A percentile compares a stretch with the other conserved stretches of the same genome.
phyloP scores from a whole-genome alignment of 2,888 invertebrate species.

The Drosophila imparisetae region DNA sequence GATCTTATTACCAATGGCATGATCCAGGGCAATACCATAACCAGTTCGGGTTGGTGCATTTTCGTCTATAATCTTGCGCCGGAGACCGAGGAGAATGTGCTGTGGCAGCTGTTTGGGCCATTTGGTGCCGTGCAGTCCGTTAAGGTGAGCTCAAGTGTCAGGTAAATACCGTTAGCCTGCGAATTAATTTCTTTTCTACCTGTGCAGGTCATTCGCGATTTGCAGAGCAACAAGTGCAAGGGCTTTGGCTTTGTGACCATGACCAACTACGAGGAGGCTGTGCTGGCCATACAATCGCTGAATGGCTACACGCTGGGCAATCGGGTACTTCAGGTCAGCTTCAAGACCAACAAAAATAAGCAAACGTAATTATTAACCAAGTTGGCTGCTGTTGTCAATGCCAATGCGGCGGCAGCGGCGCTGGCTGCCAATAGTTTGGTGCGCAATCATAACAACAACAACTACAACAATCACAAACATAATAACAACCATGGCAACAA shows the following conservation, averaged over 20 bases:
- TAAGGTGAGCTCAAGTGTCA: conserved; percentile 88
- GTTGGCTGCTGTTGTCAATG: conserved; percentile 83
- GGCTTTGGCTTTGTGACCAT: conserved; percentile 99
- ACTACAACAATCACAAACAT: conserved; percentile 16
- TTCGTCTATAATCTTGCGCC: conserved; percentile 98
- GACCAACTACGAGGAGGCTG: conserved; percentile 99
- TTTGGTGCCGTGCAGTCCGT: conserved; percentile 99
- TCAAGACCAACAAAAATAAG: conserved; percentile 96
- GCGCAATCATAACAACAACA: conserved; percentile 54
- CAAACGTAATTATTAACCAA: conserved; percentile 85
- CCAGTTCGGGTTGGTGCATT: conserved; percentile 92
- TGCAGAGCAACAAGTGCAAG: conserved; percentile 98
- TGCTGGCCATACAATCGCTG: conserved; percentile 97
- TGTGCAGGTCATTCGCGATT: conserved; percentile 92
- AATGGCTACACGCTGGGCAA: conserved; percentile 98
- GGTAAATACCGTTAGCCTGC: not conserved
- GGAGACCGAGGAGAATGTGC: conserved; percentile 97
- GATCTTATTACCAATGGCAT: conserved; percentile 91
- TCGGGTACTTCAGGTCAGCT: conserved; percentile 98
- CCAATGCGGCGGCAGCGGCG: conserved; percentile 77
- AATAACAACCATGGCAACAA: conserved; percentile 32
- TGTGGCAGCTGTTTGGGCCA: conserved; percentile 98
- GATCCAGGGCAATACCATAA: conserved; percentile 93
- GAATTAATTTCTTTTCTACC: conserved; percentile 13
- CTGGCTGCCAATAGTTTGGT: conserved; percentile 72